Evolutionary conservation across 2,888 invertebrate genomes (phyloP).

Genomic region (Papilio gigon): DNA sequence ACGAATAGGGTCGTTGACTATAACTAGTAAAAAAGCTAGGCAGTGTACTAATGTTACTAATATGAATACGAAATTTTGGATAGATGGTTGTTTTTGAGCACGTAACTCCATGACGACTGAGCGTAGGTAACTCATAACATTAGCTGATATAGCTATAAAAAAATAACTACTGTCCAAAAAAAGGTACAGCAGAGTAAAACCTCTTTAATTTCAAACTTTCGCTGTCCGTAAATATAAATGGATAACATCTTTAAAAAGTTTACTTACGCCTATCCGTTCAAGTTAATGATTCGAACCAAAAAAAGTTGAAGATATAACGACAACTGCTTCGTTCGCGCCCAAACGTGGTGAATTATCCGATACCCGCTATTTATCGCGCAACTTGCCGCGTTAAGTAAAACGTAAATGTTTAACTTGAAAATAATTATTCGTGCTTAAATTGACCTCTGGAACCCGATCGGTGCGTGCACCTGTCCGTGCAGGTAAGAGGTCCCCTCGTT

Average conservation of each 20-base stretch:
- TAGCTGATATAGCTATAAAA: neutral
- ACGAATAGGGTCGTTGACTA: too few species aligned
- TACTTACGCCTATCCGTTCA: constrained; percentile 1
- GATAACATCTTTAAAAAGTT: neutral
- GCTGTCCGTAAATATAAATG: neutral
- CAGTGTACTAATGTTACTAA: too few species aligned
- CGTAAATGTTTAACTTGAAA: constrained; percentile 32
- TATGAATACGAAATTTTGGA: too few species aligned
- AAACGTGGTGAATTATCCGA: constrained; percentile 35
- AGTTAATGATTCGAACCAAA: constrained; percentile 23
- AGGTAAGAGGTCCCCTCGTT: constrained; percentile 32
- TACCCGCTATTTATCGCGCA: constrained; percentile 20
- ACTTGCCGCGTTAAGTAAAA: constrained; percentile 35
- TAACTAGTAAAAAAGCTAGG: too few species aligned
- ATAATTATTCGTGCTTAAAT: constrained; percentile 30
- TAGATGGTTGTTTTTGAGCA: too few species aligned
- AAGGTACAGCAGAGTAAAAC: neutral
- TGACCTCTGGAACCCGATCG: constrained; percentile 21
- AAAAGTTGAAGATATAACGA: constrained; percentile 23
- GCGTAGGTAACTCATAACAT: too few species aligned
- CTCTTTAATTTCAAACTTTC: constrained; percentile 6
- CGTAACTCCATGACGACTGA: too few species aligned
- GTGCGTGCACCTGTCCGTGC: constrained; percentile 33
- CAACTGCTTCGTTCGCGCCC: constrained; percentile 30
- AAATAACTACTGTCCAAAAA: neutral